A percentile compares a stretch with the other conserved stretches of the same genome.
phyloP scores from a whole-genome alignment of 2,888 invertebrate species.

The Teinopalpus imperialis region DNA sequence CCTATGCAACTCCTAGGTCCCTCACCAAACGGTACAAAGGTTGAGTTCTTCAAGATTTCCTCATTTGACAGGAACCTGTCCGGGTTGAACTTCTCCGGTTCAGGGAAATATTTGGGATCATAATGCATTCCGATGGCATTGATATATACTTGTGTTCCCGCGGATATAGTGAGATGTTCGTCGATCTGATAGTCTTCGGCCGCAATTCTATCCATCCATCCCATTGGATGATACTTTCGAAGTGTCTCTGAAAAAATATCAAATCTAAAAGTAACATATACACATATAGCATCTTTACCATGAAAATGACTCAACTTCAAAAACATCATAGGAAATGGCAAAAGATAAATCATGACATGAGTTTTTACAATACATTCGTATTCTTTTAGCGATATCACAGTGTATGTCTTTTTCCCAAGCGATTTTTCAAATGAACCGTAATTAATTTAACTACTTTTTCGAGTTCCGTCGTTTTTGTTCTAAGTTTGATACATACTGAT shows the following conservation, averaged over 20 bases:
- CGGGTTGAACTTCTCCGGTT: conserved; percentile 77
- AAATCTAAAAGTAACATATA: too few species aligned
- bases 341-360: too few species aligned
- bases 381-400: too few species aligned
- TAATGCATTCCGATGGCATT: conserved; percentile 44
- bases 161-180: conserved; percentile 45
- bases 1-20: background rate
- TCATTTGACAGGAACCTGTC: conserved; percentile 58
- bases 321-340: too few species aligned
- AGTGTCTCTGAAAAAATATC: conserved; percentile 41
- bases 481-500: too few species aligned
- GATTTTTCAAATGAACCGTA: too few species aligned
- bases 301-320: too few species aligned
- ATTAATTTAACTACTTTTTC: too few species aligned
- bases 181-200: conserved; percentile 43
- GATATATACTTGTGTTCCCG: conserved; percentile 44
- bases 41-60: background rate
- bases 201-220: conserved; percentile 50
- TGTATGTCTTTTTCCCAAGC: too few species aligned
- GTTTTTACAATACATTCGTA: too few species aligned
- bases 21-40: background rate
- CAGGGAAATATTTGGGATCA: conserved; percentile 71
- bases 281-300: too few species aligned
- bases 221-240: conserved; percentile 51
- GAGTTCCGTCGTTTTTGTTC: too few species aligned